A percentile compares a stretch with the other conserved stretches of the same genome.
Conservation (phyloP, 2,797 vertebrate genomes). For the Characodon lateralis region DNA sequence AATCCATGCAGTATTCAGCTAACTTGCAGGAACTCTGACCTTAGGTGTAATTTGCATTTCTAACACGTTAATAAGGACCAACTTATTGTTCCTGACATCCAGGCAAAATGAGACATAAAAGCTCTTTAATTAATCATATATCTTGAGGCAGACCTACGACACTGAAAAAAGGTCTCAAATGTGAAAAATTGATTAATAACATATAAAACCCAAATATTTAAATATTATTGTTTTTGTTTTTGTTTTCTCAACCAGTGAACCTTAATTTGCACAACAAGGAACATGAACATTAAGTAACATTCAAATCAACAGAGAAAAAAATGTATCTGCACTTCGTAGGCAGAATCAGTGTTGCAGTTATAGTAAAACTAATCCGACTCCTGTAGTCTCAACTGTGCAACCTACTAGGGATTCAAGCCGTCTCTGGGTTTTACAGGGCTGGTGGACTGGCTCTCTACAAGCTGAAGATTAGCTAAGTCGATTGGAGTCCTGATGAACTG, state of each 20-base stretch:
- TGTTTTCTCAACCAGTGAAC: too few relatives aligned
- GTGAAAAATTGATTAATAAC: constrained; percentile 46
- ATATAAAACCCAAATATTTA: not conserved
- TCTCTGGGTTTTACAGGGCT: constrained; percentile 72
- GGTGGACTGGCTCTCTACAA: constrained; percentile 78
- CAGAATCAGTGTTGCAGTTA: constrained; percentile 14
- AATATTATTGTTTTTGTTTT: too few relatives aligned
- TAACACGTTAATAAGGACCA: constrained; percentile 16
- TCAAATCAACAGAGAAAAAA: not conserved
- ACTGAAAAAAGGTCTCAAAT: constrained; percentile 7
- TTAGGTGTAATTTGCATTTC: not conserved
- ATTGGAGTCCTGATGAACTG: constrained; percentile 73
- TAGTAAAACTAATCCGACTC: constrained; percentile 21
- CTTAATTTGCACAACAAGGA: not conserved
- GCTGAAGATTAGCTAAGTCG: constrained; percentile 83
- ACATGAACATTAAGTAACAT: not conserved
- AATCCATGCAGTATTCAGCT: not conserved
- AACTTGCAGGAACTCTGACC: not conserved
- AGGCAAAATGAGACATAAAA: constrained; percentile 18
- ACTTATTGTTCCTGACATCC: constrained; percentile 15
- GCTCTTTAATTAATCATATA: constrained; percentile 42
- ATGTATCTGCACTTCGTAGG: constrained; percentile 1
- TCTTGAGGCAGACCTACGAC: constrained; percentile 27
- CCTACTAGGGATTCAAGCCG: constrained; percentile 84
- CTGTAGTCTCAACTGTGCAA: constrained; percentile 68